Evolutionary conservation across 2,797 vertebrate species (phyloP).

Genomic region (Helicolenus hilgendorfi): DNA sequence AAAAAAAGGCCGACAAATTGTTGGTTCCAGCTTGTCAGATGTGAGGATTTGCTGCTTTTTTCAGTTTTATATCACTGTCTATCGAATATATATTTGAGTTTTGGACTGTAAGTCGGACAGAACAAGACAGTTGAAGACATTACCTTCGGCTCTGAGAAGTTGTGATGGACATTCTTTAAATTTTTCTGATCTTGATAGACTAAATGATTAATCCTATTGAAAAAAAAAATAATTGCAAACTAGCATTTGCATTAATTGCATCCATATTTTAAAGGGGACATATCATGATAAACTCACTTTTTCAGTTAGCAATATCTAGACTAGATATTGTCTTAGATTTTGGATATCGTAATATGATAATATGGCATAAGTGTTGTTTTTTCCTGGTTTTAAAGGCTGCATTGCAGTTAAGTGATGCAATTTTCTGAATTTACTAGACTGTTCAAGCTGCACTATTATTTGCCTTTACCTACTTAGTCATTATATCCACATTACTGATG

Average conservation of each 20-base stretch:
- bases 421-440: too few relatives aligned
- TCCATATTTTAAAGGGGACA: not conserved
- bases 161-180: not conserved
- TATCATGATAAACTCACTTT: not conserved
- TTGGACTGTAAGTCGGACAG: not conserved
- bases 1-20: not conserved
- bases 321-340: too few relatives aligned
- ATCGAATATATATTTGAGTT: accelerated
- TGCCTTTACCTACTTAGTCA: too few relatives aligned
- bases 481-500: too few relatives aligned
- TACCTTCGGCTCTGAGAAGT: not conserved
- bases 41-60: not conserved
- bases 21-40: not conserved
- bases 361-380: too few relatives aligned
- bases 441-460: too few relatives aligned
- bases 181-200: not conserved
- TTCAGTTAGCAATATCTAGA: not conserved
- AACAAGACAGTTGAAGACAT: not conserved
- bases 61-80: not conserved
- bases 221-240: not conserved
- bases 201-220: not conserved
- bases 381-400: too few relatives aligned
- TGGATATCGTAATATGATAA: accelerated
- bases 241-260: not conserved
- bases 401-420: too few relatives aligned